Conservation (phyloP, 2,113 vertebrate genomes). For the Agelaius tricolor region DNA sequence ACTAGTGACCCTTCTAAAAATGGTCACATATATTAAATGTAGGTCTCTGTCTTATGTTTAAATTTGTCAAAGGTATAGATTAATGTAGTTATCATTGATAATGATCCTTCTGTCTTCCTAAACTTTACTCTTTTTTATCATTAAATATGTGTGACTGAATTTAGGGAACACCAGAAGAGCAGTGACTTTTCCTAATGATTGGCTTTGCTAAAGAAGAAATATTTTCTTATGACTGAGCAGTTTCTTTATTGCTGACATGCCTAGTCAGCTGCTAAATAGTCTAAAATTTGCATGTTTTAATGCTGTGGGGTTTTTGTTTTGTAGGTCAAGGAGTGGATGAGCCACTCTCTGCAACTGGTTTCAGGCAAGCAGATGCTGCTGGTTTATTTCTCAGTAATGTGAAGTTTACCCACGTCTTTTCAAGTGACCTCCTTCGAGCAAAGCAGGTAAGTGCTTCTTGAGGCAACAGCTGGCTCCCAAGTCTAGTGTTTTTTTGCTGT, state of each 20-base stretch:
- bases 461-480: neutral
- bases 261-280: neutral
- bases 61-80: neutral
- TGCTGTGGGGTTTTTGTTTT: neutral
- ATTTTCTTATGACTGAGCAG: neutral
- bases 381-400: slow-evolving; percentile 83
- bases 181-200: neutral
- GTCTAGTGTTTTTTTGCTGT: neutral
- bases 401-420: slow-evolving; percentile 85
- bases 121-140: neutral
- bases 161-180: neutral
- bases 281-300: neutral
- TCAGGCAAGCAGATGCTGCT: slow-evolving; percentile 84
- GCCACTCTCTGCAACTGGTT: slow-evolving; percentile 84
- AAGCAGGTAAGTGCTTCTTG: slow-evolving; percentile 78
- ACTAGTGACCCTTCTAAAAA: neutral
- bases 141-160: neutral
- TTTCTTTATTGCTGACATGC: neutral
- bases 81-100: neutral
- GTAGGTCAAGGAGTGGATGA: slow-evolving; percentile 92
- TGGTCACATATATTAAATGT: neutral
- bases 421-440: slow-evolving; percentile 88
- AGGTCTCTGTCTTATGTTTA: neutral
- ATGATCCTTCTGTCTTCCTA: neutral
- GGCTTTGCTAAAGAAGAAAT: neutral